Evolutionary conservation across 1,140 invertebrate species (phyloP), one percentile per base, ranked within the genome.

Genomic region (Agrilus planipennis): DNA sequence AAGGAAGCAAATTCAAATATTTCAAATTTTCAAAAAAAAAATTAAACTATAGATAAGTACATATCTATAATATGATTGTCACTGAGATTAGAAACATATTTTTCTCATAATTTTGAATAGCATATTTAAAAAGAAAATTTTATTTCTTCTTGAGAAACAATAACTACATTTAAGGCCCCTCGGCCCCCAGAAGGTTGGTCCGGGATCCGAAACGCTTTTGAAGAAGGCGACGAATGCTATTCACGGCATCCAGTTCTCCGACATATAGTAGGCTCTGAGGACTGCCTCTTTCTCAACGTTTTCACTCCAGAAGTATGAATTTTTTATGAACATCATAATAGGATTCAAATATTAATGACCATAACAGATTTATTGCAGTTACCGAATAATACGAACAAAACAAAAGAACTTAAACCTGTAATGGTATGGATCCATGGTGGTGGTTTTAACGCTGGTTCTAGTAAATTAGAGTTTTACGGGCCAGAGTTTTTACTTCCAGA

Each of bases 251-350:
- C 32, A n/a, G 29, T 36, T n/a, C 15, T 28, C 10, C 17, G 14
- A 22, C 12, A 12, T 10, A 32, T 25, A 34, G 31, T 55, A 0
- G 73, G 73, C 0, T 55, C 69, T 9, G 82, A 85, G 53, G 79
- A 85, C 57, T 85, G 83, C 52, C 67, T 85, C 0, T 81, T 74
- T 53, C 54, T 85, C 0, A 84, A 84, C 50, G 68, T 85, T 0
- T 84, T 74, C 58, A 72, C 75, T 1, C 73, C 71, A 11, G 64
- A 50, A 21, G 42, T 44, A 38, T 21, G 11, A 28, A 21, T 12
- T 23, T 21, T 7, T 9, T 9, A 27, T 27, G 12, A 27, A 27
- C 23, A 7, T 27, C n/a, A 36, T 12, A 6, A 21, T 21, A 21
- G 2, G 14, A 40, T 25, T 34, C 9, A 25, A 16, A 17, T 34